These are phyloP conservation scores for Galendromus occidentalis DNA, from an alignment of 1,140 invertebrate species.

Conservation along the genomic window DNA sequence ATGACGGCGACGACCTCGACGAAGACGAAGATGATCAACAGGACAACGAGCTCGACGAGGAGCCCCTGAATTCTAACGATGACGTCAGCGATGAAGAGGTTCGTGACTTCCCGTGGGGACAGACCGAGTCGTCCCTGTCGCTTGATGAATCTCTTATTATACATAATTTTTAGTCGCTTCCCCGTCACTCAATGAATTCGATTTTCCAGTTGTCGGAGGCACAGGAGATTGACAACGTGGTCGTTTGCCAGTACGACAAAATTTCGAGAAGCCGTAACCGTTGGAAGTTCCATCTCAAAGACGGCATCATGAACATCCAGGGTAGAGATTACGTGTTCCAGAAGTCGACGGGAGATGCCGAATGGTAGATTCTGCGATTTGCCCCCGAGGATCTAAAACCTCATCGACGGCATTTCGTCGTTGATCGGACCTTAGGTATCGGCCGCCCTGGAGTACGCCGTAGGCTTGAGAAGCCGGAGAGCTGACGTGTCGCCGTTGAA, in stretches of 20 bases:
- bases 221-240: slow-evolving; percentile 83
- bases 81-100: slow-evolving; percentile 94
- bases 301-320: slow-evolving; percentile 97
- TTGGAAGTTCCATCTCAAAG: slow-evolving; percentile 99
- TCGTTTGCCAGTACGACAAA: slow-evolving; percentile 99
- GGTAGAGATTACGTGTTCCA: slow-evolving; percentile 98
- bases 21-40: slow-evolving; percentile 46
- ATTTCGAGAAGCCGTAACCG: slow-evolving; percentile 90
- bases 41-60: slow-evolving; percentile 41
- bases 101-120: too few species aligned
- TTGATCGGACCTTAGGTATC: too few species aligned
- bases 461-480: too few species aligned
- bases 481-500: too few species aligned
- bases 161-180: too few species aligned
- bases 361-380: slow-evolving; percentile 46
- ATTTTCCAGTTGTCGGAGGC: background rate
- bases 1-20: slow-evolving; percentile 46
- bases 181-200: too few species aligned
- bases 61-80: slow-evolving; percentile 83
- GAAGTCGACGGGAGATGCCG: slow-evolving; percentile 93
- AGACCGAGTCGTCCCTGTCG: too few species aligned
- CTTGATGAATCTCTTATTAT: too few species aligned
- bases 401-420: too few species aligned
- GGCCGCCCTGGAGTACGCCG: too few species aligned
- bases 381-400: too few species aligned